A percentile compares a stretch with the other conserved stretches of the same genome.
These are phyloP conservation scores for Hyles vespertilio DNA, from an alignment of 1,140 invertebrate species.

Conservation along the genomic window DNA sequence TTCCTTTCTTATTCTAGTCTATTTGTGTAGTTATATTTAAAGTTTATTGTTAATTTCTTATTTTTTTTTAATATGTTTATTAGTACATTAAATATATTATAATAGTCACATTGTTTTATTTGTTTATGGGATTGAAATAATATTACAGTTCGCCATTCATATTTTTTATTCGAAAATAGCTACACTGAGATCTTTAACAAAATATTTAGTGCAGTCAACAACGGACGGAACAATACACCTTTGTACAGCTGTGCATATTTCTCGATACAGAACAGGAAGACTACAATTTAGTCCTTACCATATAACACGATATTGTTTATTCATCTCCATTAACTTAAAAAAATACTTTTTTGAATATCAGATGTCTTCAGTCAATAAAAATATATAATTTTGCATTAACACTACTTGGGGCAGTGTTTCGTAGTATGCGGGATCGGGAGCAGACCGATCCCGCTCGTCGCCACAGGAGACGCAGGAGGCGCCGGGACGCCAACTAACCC, in stretches of 20 bases:
- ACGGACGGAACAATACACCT: constrained; percentile 12
- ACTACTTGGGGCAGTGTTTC: constrained; percentile 16
- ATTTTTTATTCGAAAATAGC: constrained; percentile 15
- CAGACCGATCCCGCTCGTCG: no score
- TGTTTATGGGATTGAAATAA: neutral
- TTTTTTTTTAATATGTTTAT: no score
- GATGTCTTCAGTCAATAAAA: constrained; percentile 6
- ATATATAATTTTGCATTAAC: constrained; percentile 9
- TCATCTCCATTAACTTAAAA: constrained; percentile 2
- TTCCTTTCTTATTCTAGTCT: neutral
- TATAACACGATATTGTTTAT: constrained; percentile 6
- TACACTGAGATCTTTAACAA: constrained; percentile 17
- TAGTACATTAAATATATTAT: no score
- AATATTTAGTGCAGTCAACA: constrained; percentile 25
- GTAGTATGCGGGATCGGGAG: no score
- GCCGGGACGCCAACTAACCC: no score
- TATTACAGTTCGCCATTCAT: neutral
- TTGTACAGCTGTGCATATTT: constrained; percentile 19
- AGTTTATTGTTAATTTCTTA: neutral
- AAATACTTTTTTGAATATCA: neutral
- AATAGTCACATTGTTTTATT: no score
- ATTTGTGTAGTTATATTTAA: neutral
- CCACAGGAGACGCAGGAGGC: no score
- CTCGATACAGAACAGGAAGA: constrained; percentile 26
- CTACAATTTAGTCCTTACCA: constrained; percentile 16